Conservation (phyloP, 1,140 invertebrate genomes). For the Magallana angulata region DNA sequence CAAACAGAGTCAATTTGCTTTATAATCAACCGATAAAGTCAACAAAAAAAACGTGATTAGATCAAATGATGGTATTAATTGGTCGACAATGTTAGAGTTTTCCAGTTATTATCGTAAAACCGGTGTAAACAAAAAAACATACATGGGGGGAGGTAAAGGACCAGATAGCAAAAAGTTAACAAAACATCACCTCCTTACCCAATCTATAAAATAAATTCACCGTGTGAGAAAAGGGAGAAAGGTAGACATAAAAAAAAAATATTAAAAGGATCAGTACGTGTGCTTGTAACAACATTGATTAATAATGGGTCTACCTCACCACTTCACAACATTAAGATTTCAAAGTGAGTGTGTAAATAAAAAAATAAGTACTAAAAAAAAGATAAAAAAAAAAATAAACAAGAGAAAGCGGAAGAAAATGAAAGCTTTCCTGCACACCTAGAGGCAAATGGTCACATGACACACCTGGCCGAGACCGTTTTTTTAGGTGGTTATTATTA, state of each 20-base stretch:
- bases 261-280: constrained; percentile 13
- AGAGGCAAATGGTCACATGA: constrained; percentile 19
- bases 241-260: background rate
- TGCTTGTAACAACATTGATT: constrained; percentile 20
- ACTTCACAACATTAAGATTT: background rate
- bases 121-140: too few relatives aligned
- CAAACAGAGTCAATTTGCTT: constrained; percentile 2
- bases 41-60: constrained; percentile 12
- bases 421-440: constrained; percentile 38
- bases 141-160: too few relatives aligned
- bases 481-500: background rate
- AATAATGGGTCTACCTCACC: constrained; percentile 1
- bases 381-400: background rate
- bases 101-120: background rate
- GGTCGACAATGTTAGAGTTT: background rate
- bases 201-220: constrained; percentile 15
- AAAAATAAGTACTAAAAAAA: background rate
- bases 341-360: background rate
- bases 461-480: background rate
- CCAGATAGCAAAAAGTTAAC: too few relatives aligned
- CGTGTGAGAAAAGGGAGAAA: background rate
- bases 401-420: constrained; percentile 5
- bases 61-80: background rate
- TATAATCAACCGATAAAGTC: constrained; percentile 1
- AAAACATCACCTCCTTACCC: constrained; percentile 19